A percentile compares a stretch with the other conserved stretches of the same genome.
Conservation (phyloP, 2,888 invertebrate genomes). For the Parapristionchus giblindavisi region DNA sequence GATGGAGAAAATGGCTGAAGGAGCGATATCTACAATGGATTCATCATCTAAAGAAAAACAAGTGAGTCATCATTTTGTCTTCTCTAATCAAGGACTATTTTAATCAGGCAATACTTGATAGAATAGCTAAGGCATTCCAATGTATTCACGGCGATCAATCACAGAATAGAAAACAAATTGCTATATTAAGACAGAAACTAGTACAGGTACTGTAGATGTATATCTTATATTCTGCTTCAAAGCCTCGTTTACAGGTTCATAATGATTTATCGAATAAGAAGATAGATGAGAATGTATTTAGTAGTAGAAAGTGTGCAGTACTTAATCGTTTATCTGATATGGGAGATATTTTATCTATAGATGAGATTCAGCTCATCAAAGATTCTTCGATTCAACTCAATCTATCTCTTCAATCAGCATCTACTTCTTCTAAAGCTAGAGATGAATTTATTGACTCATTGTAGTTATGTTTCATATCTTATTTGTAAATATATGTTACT, state of each 20-base stretch:
- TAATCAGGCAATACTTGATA: slow-evolving; percentile 79
- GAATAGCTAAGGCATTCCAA: slow-evolving; percentile 80
- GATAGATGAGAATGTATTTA: not conserved
- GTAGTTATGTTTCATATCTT: not conserved
- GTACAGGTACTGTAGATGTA: slow-evolving; percentile 71
- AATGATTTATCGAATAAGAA: slow-evolving; percentile 6
- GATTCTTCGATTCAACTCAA: not conserved
- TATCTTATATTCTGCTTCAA: not conserved
- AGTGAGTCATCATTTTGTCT: slow-evolving; percentile 26
- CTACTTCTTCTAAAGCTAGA: slow-evolving; percentile 9
- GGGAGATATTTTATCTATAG: slow-evolving; percentile 8
- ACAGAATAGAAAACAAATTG: slow-evolving; percentile 80
- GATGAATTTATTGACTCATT: slow-evolving; percentile 25
- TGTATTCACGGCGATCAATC: slow-evolving; percentile 79
- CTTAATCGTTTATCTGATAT: slow-evolving; percentile 11
- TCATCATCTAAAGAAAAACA: slow-evolving; percentile 71
- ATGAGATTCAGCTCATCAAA: not conserved
- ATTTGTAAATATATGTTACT: no score
- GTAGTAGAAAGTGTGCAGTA: not conserved
- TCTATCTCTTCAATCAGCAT: slow-evolving; percentile 6
- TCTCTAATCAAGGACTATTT: not conserved
- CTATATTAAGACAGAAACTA: slow-evolving; percentile 76
- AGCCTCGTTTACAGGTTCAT: not conserved
- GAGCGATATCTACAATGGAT: slow-evolving; percentile 77
- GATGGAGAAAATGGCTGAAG: slow-evolving; percentile 76